Evolutionary conservation across 2,113 vertebrate genomes (phyloP).

Genomic region (Uria lomvia): DNA sequence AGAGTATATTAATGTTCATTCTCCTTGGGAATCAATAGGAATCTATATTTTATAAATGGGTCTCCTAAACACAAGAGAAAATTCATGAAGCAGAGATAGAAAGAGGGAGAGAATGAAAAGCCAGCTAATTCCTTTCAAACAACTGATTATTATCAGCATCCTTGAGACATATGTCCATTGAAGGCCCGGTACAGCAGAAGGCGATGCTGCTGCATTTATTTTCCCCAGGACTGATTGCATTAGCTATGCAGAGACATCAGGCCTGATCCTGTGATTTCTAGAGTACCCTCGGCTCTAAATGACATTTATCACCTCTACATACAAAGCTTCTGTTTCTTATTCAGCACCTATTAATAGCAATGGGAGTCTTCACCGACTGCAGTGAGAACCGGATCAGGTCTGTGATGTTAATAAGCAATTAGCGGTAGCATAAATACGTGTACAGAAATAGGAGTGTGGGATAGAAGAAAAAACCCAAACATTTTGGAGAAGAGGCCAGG

Average conservation of each 20-base stretch:
- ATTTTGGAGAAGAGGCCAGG: not conserved
- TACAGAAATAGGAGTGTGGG: not conserved
- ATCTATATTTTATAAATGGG: conserved; percentile 64
- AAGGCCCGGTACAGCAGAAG: not conserved
- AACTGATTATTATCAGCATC: not conserved
- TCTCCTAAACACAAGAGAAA: conserved; percentile 31
- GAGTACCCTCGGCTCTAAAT: not conserved
- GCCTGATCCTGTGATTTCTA: not conserved
- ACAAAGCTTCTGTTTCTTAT: not conserved
- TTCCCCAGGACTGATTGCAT: not conserved
- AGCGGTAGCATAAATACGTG: not conserved
- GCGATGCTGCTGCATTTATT: not conserved
- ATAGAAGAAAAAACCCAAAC: not conserved
- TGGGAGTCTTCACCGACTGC: not conserved
- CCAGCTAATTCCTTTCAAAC: conserved; percentile 25
- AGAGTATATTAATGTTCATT: conserved; percentile 33
- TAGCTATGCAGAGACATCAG: not conserved
- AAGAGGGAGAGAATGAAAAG: not conserved
- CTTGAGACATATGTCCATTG: not conserved
- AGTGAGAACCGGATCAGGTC: not conserved
- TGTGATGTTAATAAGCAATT: not conserved
- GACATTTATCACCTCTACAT: not conserved
- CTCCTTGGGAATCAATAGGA: conserved; percentile 61
- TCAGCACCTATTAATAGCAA: not conserved
- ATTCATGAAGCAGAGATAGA: conserved; percentile 17